Percentiles rank a stretch among this genome's conserved stretches.
Conservation (phyloP, 2,888 invertebrate genomes). For the Agrypnus murinus region DNA sequence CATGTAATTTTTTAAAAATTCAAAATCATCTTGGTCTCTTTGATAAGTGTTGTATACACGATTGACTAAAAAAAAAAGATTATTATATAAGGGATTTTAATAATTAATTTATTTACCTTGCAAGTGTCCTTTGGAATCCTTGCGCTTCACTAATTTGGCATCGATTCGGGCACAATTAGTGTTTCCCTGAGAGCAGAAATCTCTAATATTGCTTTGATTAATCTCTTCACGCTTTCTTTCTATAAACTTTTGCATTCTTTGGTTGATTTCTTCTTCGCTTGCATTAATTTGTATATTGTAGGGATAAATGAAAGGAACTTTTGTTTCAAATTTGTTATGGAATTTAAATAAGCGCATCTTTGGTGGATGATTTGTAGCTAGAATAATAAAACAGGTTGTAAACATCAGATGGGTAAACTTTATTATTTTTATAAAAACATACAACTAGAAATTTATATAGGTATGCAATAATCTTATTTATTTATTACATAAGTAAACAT, state of each 20-base stretch:
- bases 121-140: slow-evolving; percentile 86
- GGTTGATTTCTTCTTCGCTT: slow-evolving; percentile 77
- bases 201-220: slow-evolving; percentile 82
- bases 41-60: slow-evolving; percentile 82
- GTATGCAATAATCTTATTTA: too few species aligned
- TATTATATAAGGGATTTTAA: too few species aligned
- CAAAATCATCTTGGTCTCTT: slow-evolving; percentile 69
- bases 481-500: neutral
- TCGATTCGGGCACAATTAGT: slow-evolving; percentile 80
- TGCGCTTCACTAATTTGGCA: slow-evolving; percentile 81
- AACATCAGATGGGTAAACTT: too few species aligned
- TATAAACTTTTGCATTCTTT: slow-evolving; percentile 84
- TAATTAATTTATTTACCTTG: too few species aligned
- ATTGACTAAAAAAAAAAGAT: slow-evolving; percentile 76
- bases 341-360: slow-evolving; percentile 57
- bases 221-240: slow-evolving; percentile 84
- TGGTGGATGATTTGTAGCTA: slow-evolving; percentile 53
- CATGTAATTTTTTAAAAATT: slow-evolving; percentile 71
- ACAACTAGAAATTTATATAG: neutral
- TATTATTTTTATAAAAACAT: neutral
- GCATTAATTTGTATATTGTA: slow-evolving; percentile 82
- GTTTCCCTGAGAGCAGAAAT: slow-evolving; percentile 63
- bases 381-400: slow-evolving; percentile 38
- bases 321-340: slow-evolving; percentile 62
- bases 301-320: slow-evolving; percentile 66